Evolutionary conservation across 1,140 invertebrate genomes (phyloP).

Genomic region (Drosophila neocordata): DNA sequence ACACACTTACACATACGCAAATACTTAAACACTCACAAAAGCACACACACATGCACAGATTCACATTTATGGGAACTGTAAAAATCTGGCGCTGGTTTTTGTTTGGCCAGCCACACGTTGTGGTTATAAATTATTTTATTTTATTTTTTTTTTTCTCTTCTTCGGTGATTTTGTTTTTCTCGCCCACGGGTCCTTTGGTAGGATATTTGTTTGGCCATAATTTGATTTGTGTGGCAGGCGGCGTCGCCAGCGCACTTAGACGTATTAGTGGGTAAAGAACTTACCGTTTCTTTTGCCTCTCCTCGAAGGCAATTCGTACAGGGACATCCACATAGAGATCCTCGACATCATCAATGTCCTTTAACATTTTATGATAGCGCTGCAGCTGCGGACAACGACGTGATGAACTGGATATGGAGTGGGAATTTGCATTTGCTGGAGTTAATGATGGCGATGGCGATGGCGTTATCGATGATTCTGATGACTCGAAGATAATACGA

Average conservation of each 20-base stretch:
- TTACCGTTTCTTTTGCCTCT: constrained; percentile 75
- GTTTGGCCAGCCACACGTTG: constrained; percentile 78
- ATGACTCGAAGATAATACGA: constrained; percentile 49
- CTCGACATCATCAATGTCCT: constrained; percentile 76
- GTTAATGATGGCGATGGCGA: constrained; percentile 3
- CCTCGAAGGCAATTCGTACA: constrained; percentile 71
- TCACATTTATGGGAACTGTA: constrained; percentile 63
- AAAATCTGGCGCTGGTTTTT: constrained; percentile 72
- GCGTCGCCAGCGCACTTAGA: constrained; percentile 74
- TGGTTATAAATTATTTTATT: constrained; percentile 79
- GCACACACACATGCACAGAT: constrained; percentile 16
- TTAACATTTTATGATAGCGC: constrained; percentile 67
- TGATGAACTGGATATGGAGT: not conserved
- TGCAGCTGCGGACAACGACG: constrained; percentile 51
- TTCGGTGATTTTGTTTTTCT: constrained; percentile 11
- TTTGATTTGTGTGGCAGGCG: constrained; percentile 75
- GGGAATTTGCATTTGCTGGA: not conserved
- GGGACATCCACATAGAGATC: constrained; percentile 78
- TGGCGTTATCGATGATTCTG: constrained; percentile 17
- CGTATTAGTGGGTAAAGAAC: constrained; percentile 55
- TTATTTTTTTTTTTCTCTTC: constrained; percentile 19
- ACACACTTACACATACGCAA: not conserved
- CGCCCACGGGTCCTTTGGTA: constrained; percentile 21
- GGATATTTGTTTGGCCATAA: constrained; percentile 68
- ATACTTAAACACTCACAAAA: constrained; percentile 24